Evolutionary conservation across 2,888 invertebrate genomes (phyloP).

Genomic region (Ptilodon capucinus): DNA sequence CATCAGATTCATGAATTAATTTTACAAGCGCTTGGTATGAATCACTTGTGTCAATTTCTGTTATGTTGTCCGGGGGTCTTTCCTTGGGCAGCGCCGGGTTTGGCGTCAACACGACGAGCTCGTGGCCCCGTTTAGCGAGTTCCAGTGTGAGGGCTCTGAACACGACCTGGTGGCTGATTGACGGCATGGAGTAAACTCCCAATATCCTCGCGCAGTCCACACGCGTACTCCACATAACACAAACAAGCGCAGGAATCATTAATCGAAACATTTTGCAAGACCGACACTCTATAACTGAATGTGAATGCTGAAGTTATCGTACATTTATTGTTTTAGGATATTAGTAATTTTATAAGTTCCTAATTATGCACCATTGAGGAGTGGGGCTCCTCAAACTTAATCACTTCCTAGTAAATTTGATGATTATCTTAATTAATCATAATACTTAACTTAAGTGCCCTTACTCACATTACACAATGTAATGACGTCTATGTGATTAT

Average conservation of each 20-base stretch:
- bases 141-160: constrained; percentile 48
- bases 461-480: too few relatives aligned
- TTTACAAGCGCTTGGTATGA: constrained; percentile 9
- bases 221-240: background rate
- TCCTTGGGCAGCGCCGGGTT: constrained; percentile 39
- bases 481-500: too few relatives aligned
- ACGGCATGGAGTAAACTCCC: constrained; percentile 48
- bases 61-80: constrained; percentile 38
- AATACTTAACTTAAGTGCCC: too few relatives aligned
- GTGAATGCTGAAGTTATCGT: background rate
- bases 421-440: too few relatives aligned
- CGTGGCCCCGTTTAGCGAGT: constrained; percentile 57
- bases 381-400: too few relatives aligned
- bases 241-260: background rate
- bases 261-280: background rate
- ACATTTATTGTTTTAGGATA: background rate
- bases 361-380: too few relatives aligned
- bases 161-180: constrained; percentile 62
- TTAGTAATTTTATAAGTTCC: too few relatives aligned
- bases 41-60: constrained; percentile 48
- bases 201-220: constrained; percentile 46
- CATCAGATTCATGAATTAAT: background rate
- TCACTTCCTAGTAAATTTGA: too few relatives aligned
- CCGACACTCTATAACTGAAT: background rate
- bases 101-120: constrained; percentile 55